Evolutionary conservation across 2,888 invertebrate species (phyloP).

Genomic region (Athalia rosae): DNA sequence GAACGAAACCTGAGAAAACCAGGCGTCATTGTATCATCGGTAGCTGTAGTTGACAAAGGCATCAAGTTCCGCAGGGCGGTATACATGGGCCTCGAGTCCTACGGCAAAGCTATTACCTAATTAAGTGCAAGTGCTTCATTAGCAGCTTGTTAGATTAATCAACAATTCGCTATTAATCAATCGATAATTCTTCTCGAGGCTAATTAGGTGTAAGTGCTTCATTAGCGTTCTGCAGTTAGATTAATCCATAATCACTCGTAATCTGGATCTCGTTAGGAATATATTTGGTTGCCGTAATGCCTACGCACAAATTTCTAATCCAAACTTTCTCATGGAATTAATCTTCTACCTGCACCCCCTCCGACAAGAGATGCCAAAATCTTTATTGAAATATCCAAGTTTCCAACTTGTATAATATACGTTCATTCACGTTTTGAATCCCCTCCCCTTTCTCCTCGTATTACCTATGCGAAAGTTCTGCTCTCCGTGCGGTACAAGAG

Average conservation of each 20-base stretch:
- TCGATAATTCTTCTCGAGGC: constrained; percentile 12
- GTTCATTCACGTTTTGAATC: no score
- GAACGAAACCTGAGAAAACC: no score
- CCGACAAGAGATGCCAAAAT: no score
- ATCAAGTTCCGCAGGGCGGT: background rate
- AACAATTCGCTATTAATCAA: constrained; percentile 17
- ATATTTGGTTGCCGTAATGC: no score
- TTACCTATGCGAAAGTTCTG: no score
- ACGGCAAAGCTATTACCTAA: background rate
- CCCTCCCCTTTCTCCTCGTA: no score
- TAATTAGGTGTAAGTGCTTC: constrained; percentile 5
- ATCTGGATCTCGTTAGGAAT: background rate
- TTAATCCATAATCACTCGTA: constrained; percentile 3
- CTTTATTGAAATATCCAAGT: no score
- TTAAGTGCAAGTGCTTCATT: constrained; percentile 25
- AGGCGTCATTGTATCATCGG: no score
- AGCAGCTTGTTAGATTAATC: constrained; percentile 19
- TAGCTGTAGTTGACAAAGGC: background rate
- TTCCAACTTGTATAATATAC: no score
- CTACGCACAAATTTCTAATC: background rate
- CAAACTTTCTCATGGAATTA: background rate
- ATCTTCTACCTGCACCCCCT: no score
- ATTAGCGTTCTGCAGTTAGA: background rate
- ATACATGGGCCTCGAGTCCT: background rate
- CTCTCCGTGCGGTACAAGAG: no score